Percentiles rank a stretch among this genome's conserved stretches.
Evolutionary conservation across 2,113 vertebrate genomes (phyloP).

Genomic region (Ochotona curzoniae): DNA sequence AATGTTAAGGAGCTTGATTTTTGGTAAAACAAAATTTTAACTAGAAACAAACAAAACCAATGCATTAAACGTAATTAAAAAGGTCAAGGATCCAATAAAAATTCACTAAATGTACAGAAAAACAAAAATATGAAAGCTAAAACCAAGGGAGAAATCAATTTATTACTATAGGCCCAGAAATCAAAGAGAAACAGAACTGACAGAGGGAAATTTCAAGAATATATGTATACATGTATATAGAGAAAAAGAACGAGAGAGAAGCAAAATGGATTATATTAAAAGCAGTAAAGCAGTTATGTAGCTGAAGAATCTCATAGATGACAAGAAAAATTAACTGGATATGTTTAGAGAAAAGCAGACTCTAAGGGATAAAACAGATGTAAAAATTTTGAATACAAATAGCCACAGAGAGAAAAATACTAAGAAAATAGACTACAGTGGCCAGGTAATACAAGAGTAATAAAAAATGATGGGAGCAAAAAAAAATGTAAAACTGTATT

Average conservation of each 20-base stretch:
- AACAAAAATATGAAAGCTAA: neutral
- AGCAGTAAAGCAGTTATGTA: neutral
- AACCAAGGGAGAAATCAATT: constrained; percentile 19
- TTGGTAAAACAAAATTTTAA: neutral
- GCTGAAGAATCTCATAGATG: neutral
- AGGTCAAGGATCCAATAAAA: neutral
- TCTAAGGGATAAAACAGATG: neutral
- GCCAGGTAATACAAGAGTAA: neutral
- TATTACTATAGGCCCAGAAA: neutral
- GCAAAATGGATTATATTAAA: neutral
- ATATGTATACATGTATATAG: neutral
- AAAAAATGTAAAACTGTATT: neutral
- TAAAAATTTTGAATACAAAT: neutral
- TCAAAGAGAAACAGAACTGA: neutral
- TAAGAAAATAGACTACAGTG: neutral
- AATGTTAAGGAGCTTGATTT: constrained; percentile 16
- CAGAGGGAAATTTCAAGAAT: neutral
- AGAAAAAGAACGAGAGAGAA: neutral
- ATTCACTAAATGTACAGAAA: neutral
- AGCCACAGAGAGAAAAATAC: neutral
- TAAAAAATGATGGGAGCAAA: neutral
- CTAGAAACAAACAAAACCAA: neutral
- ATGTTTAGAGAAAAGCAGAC: neutral
- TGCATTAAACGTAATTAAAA: neutral
- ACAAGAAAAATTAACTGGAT: neutral